Evolutionary conservation across 2,888 invertebrate genomes (phyloP), one percentile per base, ranked within the genome.

Genomic region (Germaria angustata): DNA sequence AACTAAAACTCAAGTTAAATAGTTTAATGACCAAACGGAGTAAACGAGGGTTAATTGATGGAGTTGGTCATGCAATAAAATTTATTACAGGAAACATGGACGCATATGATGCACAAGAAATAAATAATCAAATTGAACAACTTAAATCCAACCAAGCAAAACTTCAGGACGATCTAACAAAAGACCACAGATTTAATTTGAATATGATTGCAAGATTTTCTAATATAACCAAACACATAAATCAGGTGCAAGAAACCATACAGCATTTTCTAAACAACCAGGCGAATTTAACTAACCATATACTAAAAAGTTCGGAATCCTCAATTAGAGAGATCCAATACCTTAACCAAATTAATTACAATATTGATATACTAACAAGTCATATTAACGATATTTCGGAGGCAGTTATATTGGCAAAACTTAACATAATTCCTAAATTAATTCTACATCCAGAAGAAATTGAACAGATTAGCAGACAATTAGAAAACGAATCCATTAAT

Each of bases 381-480:
- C n/a, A n/a, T n/a, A 34, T 9, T 34, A 34, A 8, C 9, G 7
- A 8, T 34, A 81, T 84, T 59, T 78, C 80, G 8, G 85, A 83
- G 55, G 72, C 82, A 13, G 68, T 84, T 5, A 59, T 84, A 15
- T 39, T 84, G 1, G 76, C 80, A 28, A 75, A 76, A 69, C 59
- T 85, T 57, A 84, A 81, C 36, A 79, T 84, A 39, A 84, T 83
- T n/a, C 65, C 82, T 2, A 83, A 83, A 69, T 59, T n/a, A n/a
- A n/a, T n/a, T n/a, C n/a, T n/a, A n/a, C n/a, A n/a, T n/a, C n/a
- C n/a, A n/a, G n/a, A n/a, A 4, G 83, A 84, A 81, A 41, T 81
- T n/a, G 20, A 59, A 41, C 46, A 82, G 22, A 83, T 84, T 24
- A 39, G 73, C 0, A 36, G 68, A 7, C 61, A 69, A 4, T 24